Base-by-base conservation (phyloP, 1,140 invertebrate species). In the Drosophila nigrodunni region DNA sequence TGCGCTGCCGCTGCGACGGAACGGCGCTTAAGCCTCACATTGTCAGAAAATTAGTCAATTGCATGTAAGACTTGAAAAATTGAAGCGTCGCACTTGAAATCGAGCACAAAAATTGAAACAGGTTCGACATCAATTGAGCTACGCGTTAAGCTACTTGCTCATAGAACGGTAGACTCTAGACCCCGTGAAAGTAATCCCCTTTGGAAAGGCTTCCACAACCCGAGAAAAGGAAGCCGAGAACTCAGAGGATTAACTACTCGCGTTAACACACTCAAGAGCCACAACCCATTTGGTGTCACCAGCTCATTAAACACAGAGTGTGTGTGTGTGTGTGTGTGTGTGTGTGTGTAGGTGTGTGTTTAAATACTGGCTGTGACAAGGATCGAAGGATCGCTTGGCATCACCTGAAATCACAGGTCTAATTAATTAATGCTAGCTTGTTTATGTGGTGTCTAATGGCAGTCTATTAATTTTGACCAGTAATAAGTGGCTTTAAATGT, bases 31-130 rank as follows among this genome's bases (percentile, higher is more conserved):
- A 52, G 10, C 54, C 15, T 37, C 34, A 39, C 64, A 58, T 69
- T 57, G 39, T n/a, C 49, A 11, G 21, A 44, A 91, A 91, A 91
- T 91, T 91, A 91, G 88, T 91, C 88, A 91, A 91, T 91, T 88
- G 88, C 80, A 91, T 88, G 80, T 88, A 91, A 91, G 85, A 52
- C 71, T 90, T 55, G 68, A 75, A 74, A 77, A 75, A 74, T 72
- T 61, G 69, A 80, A 30, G 55, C 62, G 39, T 35, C 54, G 64
- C 79, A 78, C 82, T 86, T 87, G 79, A 88, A 69, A 69, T 55
- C 37, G 52, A 41, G 37, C 30, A 39, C 10, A 49, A 15, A 49
- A 52, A 65, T 54, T 52, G 62, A 50, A 77, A 76, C 80, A 74
- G 83, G 85, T 89, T 52, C 61, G 21, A 25, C 71, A 65, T 66